These are phyloP conservation scores for Luscinia luscinia DNA, from an alignment of 2,797 vertebrate genomes.

Conservation along the genomic window DNA sequence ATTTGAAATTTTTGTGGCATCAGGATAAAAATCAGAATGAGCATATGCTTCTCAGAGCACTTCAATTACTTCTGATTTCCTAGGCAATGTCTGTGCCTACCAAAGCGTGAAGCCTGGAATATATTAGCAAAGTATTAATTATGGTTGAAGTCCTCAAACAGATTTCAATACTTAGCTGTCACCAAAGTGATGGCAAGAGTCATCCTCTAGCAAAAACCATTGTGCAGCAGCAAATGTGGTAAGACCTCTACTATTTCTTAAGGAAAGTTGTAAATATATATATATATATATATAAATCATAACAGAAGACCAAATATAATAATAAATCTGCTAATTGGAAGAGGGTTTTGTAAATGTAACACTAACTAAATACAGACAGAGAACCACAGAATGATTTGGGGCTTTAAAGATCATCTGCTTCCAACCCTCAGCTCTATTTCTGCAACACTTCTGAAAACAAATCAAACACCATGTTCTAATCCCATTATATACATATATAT, in stretches of 20 bases:
- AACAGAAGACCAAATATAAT: background rate
- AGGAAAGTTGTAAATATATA: background rate
- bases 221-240: background rate
- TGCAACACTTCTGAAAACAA: background rate
- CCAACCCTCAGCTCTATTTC: background rate
- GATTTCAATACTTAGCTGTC: background rate
- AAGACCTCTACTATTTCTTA: background rate
- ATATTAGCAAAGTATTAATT: conserved; percentile 23
- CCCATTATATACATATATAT: background rate
- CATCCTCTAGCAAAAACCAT: background rate
- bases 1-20: background rate
- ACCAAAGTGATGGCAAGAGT: background rate
- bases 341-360: background rate
- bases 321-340: background rate
- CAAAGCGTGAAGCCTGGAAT: background rate
- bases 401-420: background rate
- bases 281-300: background rate
- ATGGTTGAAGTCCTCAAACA: background rate
- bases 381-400: background rate
- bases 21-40: background rate
- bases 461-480: background rate
- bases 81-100: background rate
- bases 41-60: background rate
- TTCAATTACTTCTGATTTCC: background rate
- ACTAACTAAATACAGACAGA: background rate